Evolutionary conservation across 2,797 vertebrate genomes (phyloP), one percentile per base, ranked within the genome.

Genomic region (Cynopterus sphinx): DNA sequence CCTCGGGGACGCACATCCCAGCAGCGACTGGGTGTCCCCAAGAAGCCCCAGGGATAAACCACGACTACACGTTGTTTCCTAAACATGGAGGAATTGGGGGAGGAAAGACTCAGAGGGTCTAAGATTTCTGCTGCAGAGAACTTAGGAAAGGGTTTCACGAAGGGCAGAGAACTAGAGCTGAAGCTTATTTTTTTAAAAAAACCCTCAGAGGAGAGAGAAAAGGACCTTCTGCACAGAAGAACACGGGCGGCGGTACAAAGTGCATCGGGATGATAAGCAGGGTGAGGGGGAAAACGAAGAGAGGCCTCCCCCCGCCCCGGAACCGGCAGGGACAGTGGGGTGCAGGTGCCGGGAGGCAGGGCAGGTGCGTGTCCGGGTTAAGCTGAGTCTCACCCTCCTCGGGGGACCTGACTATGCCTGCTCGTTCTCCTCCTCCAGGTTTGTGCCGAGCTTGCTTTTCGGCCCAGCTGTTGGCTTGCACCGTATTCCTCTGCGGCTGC

Each of bases 401-500:
- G 1, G 6, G 67, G 68, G 85, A 73, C 49, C 36, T 51, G 22
- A 31, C 33, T 12, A 15, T 24, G 61, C 79, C 57, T 1, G 22
- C 53, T 39, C 53, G 31, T 65, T 81, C 79, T 86, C 90, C 79
- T 84, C 19, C 59, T n/a, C 70, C 3, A 79, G 85, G 57, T 87
- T 83, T 95, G 59, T 93, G 96, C 61, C 71, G 96, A 96, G 87
- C 65, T 77, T 83, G 95, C 95, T 96, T 77, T 97, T 55, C 21
- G 63, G 51, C 15, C 49, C 97, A 96, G 94, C 96, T 96, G 91
- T 90, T 90, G 70, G 55, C 71, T 83, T 49, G 68, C 2, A 91
- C 73, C 70, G 19, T 79, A 87, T n/a, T 95, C 95, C 93, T 96
- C 87, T 21, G 97, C 77, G 92, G 92, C 95, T 88, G 36, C 9